Percentiles rank a stretch among this genome's conserved stretches.
Evolutionary conservation across 1,140 invertebrate species (phyloP).

Genomic region (Cyrtorhinus lividipennis): DNA sequence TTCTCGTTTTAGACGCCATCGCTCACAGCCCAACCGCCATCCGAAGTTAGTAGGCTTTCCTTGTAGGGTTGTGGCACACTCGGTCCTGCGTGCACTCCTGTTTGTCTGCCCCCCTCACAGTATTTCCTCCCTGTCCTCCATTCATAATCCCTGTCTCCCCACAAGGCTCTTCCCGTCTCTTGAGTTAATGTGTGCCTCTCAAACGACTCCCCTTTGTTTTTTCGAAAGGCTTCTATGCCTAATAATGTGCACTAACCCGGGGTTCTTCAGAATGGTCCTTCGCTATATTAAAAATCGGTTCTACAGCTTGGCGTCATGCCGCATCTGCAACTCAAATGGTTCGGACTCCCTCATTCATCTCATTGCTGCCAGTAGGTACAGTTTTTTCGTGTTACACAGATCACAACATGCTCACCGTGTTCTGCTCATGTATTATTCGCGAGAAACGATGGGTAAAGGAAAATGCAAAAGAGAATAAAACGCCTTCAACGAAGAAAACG

Average conservation of each 20-base stretch:
- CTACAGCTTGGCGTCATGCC: background rate
- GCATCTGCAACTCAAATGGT: background rate
- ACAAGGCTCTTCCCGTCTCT: too few species aligned
- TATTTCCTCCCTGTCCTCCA: too few species aligned
- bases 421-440: too few species aligned
- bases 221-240: background rate
- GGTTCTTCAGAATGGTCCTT: background rate
- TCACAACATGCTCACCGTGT: background rate
- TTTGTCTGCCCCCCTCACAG: too few species aligned
- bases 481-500: background rate
- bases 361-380: background rate
- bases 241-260: background rate
- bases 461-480: too few species aligned
- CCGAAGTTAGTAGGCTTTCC: too few species aligned
- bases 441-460: background rate
- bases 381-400: background rate
- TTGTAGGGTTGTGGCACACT: too few species aligned
- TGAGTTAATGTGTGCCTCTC: slow-evolving; percentile 1
- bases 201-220: background rate
- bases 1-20: too few species aligned
- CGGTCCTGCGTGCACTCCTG: too few species aligned
- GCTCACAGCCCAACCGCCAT: too few species aligned
- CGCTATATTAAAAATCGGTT: background rate
- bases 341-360: background rate
- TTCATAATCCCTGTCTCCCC: too few species aligned